Percentiles rank a stretch among this genome's conserved stretches.
These are phyloP conservation scores for Drosophila novamexicana DNA, from an alignment of 1,140 invertebrate species.

Conservation along the genomic window DNA sequence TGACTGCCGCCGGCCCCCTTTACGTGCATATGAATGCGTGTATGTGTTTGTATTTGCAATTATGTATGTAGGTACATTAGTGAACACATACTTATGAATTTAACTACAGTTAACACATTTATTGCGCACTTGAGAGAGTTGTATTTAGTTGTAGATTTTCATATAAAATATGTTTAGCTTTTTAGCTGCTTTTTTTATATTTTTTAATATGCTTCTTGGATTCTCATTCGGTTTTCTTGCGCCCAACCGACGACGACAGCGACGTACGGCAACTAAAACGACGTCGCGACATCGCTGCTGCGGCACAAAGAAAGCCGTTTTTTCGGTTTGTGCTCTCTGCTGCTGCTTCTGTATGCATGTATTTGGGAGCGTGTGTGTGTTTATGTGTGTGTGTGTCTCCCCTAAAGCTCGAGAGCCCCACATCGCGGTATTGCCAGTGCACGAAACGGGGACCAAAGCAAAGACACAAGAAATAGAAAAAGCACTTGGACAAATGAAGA, in stretches of 20 bases:
- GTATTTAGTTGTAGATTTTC: constrained; percentile 41
- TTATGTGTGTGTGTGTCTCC: constrained; percentile 46
- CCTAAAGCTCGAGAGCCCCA: constrained; percentile 51
- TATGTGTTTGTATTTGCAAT: constrained; percentile 47
- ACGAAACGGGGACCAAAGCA: constrained; percentile 50
- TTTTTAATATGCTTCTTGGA: constrained; percentile 16
- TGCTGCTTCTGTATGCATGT: constrained; percentile 40
- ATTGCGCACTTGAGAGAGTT: constrained; percentile 73
- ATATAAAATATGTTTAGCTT: constrained; percentile 47
- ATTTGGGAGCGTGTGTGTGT: constrained; percentile 31
- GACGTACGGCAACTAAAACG: constrained; percentile 78
- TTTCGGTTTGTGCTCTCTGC: constrained; percentile 56
- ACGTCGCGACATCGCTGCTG: constrained; percentile 51
- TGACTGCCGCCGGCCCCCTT: constrained; percentile 35
- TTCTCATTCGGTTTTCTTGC: constrained; percentile 73
- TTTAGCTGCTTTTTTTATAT: constrained; percentile 25
- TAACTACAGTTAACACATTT: constrained; percentile 66
- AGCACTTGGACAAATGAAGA: constrained; percentile 35
- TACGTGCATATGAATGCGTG: constrained; percentile 19
- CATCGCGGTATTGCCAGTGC: constrained; percentile 37
- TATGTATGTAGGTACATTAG: constrained; percentile 34
- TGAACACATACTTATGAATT: constrained; percentile 50
- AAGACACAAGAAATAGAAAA: constrained; percentile 41
- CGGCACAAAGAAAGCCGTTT: constrained; percentile 67
- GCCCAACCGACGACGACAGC: constrained; percentile 77